Conservation (phyloP, 2,113 vertebrate species). For the Halcyon malimbica region DNA sequence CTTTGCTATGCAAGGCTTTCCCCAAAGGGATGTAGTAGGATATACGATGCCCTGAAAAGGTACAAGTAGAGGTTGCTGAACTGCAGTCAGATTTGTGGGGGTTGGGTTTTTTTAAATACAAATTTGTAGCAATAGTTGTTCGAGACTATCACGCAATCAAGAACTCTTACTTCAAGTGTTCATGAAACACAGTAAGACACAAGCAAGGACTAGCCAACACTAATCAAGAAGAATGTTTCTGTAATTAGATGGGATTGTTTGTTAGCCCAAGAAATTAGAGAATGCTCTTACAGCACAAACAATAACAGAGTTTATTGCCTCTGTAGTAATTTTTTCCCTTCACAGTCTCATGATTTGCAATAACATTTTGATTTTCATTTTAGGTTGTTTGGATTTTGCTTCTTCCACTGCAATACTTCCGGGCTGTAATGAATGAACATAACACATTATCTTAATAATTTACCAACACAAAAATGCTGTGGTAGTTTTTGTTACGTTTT, state of each 20-base stretch:
- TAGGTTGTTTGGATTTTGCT: slow-evolving; percentile 34
- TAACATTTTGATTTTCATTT: slow-evolving; percentile 55
- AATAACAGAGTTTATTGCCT: slow-evolving; percentile 55
- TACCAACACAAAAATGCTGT: background rate
- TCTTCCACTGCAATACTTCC: background rate
- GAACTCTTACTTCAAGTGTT: background rate
- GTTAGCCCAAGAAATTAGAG: slow-evolving; percentile 67
- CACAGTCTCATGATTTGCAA: slow-evolving; percentile 51
- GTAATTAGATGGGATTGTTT: slow-evolving; percentile 63
- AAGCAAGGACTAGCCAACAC: background rate
- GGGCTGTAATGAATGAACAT: background rate
- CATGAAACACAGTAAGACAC: background rate
- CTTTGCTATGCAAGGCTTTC: background rate
- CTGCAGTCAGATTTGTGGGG: background rate
- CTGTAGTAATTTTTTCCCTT: slow-evolving; percentile 50
- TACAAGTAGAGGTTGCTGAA: background rate
- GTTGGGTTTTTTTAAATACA: background rate
- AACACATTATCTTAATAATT: slow-evolving; percentile 25
- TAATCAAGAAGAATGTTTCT: slow-evolving; percentile 61
- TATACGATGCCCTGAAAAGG: background rate
- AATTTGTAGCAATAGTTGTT: background rate
- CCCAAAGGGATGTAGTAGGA: background rate
- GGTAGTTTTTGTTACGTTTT: background rate
- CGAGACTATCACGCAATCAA: background rate
- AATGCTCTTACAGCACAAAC: slow-evolving; percentile 44